Evolutionary conservation across 2,113 vertebrate genomes (phyloP).

Genomic region (Solenodon paradoxus): DNA sequence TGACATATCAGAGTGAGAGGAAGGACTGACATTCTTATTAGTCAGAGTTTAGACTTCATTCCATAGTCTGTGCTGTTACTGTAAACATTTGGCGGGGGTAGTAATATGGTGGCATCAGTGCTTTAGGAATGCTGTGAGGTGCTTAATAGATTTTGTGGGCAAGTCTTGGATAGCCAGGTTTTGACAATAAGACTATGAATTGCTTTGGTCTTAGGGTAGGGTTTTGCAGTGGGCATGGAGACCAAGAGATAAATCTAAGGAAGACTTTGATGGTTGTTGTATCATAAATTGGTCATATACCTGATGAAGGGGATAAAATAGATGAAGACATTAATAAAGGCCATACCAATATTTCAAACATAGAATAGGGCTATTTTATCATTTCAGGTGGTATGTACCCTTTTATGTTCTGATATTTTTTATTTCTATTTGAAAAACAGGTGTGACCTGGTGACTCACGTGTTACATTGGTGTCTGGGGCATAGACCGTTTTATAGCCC

Average conservation of each 20-base stretch:
- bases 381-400: background rate
- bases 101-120: background rate
- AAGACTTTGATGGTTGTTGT: background rate
- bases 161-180: background rate
- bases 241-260: background rate
- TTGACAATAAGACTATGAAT: background rate
- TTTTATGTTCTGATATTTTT: background rate
- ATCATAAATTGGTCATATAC: background rate
- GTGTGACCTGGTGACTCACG: no score
- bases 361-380: background rate
- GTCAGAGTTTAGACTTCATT: background rate
- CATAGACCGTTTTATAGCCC: no score
- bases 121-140: background rate
- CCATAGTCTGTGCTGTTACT: background rate
- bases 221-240: background rate
- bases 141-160: background rate
- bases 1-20: background rate
- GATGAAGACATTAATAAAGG: background rate
- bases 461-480: no score
- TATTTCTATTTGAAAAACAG: constrained; percentile 1
- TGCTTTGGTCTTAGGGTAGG: background rate
- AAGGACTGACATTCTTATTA: background rate
- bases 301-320: background rate
- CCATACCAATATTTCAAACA: background rate
- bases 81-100: background rate